Percentiles rank a stretch among this genome's conserved stretches.
Evolutionary conservation across 2,888 invertebrate genomes (phyloP).

Genomic region (Acleris holmiana): DNA sequence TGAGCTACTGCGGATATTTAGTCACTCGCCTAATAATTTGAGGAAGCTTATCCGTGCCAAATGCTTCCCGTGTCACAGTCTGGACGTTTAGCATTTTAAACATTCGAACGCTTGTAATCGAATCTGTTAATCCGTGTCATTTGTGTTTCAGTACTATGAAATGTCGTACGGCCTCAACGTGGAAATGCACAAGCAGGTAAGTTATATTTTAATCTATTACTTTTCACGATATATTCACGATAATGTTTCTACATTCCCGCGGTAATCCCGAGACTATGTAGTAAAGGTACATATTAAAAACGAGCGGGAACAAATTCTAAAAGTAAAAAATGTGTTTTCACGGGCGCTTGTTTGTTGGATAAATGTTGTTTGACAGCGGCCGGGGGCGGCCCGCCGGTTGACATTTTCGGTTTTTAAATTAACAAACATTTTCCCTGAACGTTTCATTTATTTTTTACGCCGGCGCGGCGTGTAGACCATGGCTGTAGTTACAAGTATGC

Average conservation of each 20-base stretch:
- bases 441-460: slow-evolving; percentile 49
- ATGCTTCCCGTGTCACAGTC: slow-evolving; percentile 69
- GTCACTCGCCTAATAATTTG: slow-evolving; percentile 79
- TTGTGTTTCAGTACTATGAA: slow-evolving; percentile 96
- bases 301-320: slow-evolving; percentile 57
- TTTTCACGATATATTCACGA: slow-evolving; percentile 25
- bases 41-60: slow-evolving; percentile 80
- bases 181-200: slow-evolving; percentile 99
- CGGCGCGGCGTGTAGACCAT: slow-evolving; percentile 21
- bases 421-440: slow-evolving; percentile 52
- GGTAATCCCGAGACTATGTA: slow-evolving; percentile 25
- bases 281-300: slow-evolving; percentile 7
- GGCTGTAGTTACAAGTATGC: slow-evolving; percentile 15
- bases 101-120: slow-evolving; percentile 55
- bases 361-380: slow-evolving; percentile 76
- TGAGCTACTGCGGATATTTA: slow-evolving; percentile 79
- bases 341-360: slow-evolving; percentile 69
- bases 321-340: slow-evolving; percentile 75
- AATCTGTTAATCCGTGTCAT: slow-evolving; percentile 64
- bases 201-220: slow-evolving; percentile 51
- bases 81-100: slow-evolving; percentile 52
- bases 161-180: slow-evolving; percentile 99
- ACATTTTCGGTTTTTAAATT: slow-evolving; percentile 66
- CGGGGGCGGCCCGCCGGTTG: slow-evolving; percentile 47
- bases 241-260: slow-evolving; percentile 58